Evolutionary conservation across 2,797 vertebrate genomes (phyloP).

Genomic region (Leptatherina wallacei): DNA sequence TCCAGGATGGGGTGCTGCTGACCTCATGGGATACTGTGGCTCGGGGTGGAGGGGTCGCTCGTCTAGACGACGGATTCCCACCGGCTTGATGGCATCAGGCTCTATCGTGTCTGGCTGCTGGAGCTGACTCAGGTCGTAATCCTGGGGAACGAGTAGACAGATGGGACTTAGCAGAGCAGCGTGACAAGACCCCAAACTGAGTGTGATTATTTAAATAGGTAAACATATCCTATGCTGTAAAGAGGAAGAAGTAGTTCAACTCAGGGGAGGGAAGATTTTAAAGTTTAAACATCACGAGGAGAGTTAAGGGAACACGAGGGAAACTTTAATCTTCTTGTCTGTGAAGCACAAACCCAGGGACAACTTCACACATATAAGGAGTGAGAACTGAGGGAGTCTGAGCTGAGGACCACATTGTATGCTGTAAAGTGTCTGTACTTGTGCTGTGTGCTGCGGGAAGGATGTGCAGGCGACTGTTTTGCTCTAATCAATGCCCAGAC

Average conservation of each 20-base stretch:
- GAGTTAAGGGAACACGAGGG: conserved; percentile 53
- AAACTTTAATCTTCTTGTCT: conserved; percentile 76
- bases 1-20: conserved; percentile 95
- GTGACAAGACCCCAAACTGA: conserved; percentile 33
- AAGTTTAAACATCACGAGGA: conserved; percentile 44
- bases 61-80: conserved; percentile 94
- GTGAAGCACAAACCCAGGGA: conserved; percentile 71
- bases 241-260: conserved; percentile 40
- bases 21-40: conserved; percentile 95
- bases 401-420: conserved; percentile 64
- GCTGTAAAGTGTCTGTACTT: conserved; percentile 60
- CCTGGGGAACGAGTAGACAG: conserved; percentile 78
- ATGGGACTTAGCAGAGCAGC: conserved; percentile 57
- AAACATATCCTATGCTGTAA: conserved; percentile 30
- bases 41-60: conserved; percentile 96
- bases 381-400: conserved; percentile 51
- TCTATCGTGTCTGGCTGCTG: conserved; percentile 97
- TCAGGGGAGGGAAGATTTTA: conserved; percentile 49
- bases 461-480: conserved; percentile 72
- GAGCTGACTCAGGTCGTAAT: conserved; percentile 98
- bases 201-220: conserved; percentile 51
- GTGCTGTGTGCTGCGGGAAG: conserved; percentile 65
- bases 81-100: conserved; percentile 93
- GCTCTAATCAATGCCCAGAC: conserved; percentile 83
- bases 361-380: conserved; percentile 69